Evolutionary conservation across 2,797 vertebrate genomes (phyloP).

Genomic region (Philypnodon macrostomus): DNA sequence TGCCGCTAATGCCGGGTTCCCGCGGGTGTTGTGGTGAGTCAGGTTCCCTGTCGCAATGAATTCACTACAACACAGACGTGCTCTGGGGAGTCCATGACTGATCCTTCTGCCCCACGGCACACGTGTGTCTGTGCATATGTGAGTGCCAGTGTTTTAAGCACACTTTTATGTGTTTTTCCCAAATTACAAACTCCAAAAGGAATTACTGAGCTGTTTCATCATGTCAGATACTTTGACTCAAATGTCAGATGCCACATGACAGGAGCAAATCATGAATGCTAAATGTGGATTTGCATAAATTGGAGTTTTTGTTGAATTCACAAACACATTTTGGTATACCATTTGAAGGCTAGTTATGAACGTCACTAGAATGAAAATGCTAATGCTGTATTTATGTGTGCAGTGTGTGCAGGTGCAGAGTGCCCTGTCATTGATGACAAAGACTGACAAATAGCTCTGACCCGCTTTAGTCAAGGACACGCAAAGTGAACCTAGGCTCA

Average conservation of each 20-base stretch:
- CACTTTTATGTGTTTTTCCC: constrained; percentile 20
- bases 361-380: not conserved
- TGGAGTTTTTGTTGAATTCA: constrained; percentile 3
- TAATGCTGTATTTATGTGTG: not conserved
- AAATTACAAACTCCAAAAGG: constrained; percentile 15
- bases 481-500: not conserved
- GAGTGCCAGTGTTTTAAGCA: constrained; percentile 10
- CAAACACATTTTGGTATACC: too few relatives aligned
- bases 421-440: not conserved
- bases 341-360: not conserved
- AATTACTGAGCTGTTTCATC: constrained; percentile 19
- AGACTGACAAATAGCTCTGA: constrained; percentile 4
- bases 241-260: constrained; percentile 10
- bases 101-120: constrained; percentile 38
- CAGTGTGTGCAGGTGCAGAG: not conserved
- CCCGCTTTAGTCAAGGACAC: not conserved
- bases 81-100: constrained; percentile 64
- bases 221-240: constrained; percentile 32
- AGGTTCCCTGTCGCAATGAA: constrained; percentile 73
- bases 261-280: constrained; percentile 14
- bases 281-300: constrained; percentile 16
- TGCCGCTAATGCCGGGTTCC: constrained; percentile 26
- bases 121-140: not conserved
- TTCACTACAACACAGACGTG: constrained; percentile 57
- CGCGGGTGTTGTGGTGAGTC: constrained; percentile 51